A percentile compares a stretch with the other conserved stretches of the same genome.
phyloP scores from a whole-genome alignment of 2,113 vertebrate species.

The Caranx ignobilis region DNA sequence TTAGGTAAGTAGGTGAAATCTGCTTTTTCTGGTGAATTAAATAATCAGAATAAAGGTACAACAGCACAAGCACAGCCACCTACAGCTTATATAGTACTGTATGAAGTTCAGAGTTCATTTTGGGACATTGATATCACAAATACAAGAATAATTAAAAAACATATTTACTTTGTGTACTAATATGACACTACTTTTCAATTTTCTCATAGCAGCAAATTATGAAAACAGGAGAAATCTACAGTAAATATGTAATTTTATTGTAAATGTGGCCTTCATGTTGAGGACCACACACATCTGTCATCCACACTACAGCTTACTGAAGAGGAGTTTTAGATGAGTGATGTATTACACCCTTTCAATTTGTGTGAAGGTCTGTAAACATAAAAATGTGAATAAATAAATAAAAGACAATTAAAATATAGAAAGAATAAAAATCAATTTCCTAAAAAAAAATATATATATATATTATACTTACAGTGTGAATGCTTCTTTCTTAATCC shows the following conservation, averaged over 20 bases:
- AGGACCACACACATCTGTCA: not conserved
- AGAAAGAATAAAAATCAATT: not conserved
- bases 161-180: too few species aligned
- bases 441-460: not conserved
- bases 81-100: not conserved
- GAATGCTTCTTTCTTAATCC: not conserved
- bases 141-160: not conserved
- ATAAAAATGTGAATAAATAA: too few species aligned
- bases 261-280: not conserved
- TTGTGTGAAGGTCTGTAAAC: not conserved
- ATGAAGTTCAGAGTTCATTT: not conserved
- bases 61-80: not conserved
- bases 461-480: too few species aligned
- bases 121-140: not conserved
- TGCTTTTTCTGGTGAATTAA: not conserved
- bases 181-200: too few species aligned
- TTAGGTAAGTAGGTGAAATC: constrained; percentile 7
- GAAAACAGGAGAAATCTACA: too few species aligned
- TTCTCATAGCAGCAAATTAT: not conserved
- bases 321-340: too few species aligned
- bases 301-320: too few species aligned
- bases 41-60: not conserved
- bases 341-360: not conserved
- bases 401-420: not conserved
- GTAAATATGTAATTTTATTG: not conserved